Conservation (phyloP, 1,140 invertebrate species). For the Oreohelix idahoensis region DNA sequence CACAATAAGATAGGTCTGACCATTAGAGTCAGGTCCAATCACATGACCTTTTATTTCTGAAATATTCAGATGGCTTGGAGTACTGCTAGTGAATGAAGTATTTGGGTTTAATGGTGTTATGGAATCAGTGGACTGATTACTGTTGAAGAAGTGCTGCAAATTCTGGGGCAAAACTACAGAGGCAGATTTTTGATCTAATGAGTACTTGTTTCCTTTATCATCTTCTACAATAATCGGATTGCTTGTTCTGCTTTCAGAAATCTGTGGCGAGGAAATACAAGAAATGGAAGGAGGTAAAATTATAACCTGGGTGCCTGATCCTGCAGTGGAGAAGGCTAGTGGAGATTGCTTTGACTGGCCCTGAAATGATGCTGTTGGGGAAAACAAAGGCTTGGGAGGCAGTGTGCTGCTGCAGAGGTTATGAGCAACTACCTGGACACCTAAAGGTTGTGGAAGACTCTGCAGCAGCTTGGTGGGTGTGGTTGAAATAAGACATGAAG, state of each 20-base stretch:
- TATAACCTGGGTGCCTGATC: background rate
- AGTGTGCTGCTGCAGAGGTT: background rate
- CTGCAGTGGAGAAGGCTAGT: background rate
- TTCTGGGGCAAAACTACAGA: background rate
- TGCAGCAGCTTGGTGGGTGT: background rate
- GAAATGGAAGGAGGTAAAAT: background rate
- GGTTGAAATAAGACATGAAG: constrained; percentile 8
- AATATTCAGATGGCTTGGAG: background rate
- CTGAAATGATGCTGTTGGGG: background rate
- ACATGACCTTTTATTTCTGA: constrained; percentile 27
- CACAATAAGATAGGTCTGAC: constrained; percentile 14
- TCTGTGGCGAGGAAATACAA: background rate
- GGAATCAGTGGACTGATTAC: background rate
- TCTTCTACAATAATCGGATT: constrained; percentile 21
- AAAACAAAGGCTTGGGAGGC: background rate
- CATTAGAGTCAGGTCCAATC: constrained; percentile 28
- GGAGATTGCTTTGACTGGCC: background rate
- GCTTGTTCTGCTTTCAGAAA: background rate
- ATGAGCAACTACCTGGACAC: constrained; percentile 10
- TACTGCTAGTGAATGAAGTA: background rate
- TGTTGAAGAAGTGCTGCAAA: background rate
- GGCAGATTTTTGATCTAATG: background rate
- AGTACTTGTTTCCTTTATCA: constrained; percentile 16
- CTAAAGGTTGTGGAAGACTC: background rate
- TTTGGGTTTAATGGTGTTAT: background rate